A percentile compares a stretch with the other conserved stretches of the same genome.
Conservation (phyloP, 53 echinoderm and acorn worm species). For the Glandiceps talaboti region DNA sequence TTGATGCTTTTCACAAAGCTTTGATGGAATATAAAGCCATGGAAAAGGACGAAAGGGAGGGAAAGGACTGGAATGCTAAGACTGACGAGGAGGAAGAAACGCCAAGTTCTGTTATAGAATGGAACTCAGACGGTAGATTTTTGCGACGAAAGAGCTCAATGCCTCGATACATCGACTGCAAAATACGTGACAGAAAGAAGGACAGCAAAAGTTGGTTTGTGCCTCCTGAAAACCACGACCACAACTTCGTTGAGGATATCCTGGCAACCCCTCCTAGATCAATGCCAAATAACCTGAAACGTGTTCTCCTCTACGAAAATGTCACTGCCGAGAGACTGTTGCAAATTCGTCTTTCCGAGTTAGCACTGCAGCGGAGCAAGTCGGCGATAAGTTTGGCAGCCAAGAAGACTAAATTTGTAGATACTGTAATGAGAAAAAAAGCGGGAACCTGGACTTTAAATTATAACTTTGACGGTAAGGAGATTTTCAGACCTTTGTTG, state of each 20-base stretch:
- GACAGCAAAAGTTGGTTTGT: background rate
- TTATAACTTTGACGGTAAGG: background rate
- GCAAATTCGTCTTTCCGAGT: slow-evolving; percentile 19
- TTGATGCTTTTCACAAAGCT: too few species aligned
- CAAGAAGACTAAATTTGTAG: slow-evolving; percentile 23
- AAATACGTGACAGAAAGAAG: slow-evolving; percentile 3
- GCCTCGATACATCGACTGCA: slow-evolving; percentile 10
- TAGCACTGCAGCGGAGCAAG: slow-evolving; percentile 12
- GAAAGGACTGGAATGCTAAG: too few species aligned
- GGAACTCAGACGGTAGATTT: background rate
- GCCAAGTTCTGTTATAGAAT: background rate
- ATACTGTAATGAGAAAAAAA: slow-evolving; percentile 12
- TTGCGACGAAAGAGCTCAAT: slow-evolving; percentile 2
- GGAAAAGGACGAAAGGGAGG: too few species aligned
- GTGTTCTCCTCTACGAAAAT: slow-evolving; percentile 30
- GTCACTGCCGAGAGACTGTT: slow-evolving; percentile 22
- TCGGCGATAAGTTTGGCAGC: slow-evolving; percentile 8
- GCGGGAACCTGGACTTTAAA: background rate
- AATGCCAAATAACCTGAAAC: slow-evolving; percentile 19
- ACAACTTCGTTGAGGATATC: slow-evolving; percentile 10
- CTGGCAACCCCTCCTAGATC: slow-evolving; percentile 4
- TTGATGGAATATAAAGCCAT: too few species aligned
- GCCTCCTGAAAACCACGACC: background rate
- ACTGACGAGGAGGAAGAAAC: too few species aligned
- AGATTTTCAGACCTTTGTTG: background rate